Conservation (phyloP, 2,888 invertebrate species). For the Falcaria lacertinaria region DNA sequence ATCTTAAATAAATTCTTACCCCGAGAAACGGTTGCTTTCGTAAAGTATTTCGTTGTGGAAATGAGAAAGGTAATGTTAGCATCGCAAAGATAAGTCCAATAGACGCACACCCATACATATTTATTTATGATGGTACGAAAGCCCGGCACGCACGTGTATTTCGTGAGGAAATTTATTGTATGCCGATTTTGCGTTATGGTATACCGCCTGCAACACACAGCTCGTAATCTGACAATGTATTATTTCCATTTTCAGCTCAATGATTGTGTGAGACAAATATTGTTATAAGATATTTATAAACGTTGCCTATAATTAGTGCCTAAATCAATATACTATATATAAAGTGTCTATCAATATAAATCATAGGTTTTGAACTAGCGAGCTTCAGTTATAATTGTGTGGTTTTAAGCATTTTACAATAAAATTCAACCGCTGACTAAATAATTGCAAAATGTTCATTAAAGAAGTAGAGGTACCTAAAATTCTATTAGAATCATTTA, state of each 20-base stretch:
- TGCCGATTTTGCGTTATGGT: slow-evolving; percentile 60
- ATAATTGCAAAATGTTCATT: too few relatives aligned
- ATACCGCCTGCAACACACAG: slow-evolving; percentile 42
- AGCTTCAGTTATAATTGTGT: too few relatives aligned
- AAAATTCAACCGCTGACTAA: too few relatives aligned
- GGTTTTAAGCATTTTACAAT: too few relatives aligned
- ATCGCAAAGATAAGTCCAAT: neutral
- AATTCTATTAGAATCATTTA: too few relatives aligned
- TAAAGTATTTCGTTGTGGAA: neutral
- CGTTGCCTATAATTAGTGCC: too few relatives aligned
- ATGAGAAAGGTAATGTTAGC: neutral
- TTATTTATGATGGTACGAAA: slow-evolving; percentile 65
- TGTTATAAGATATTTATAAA: too few relatives aligned
- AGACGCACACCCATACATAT: slow-evolving; percentile 48
- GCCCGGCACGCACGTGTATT: slow-evolving; percentile 67
- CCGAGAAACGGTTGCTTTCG: neutral
- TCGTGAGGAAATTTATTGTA: slow-evolving; percentile 64
- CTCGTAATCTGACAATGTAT: slow-evolving; percentile 11
- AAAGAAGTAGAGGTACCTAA: too few relatives aligned
- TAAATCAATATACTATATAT: too few relatives aligned
- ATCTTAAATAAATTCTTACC: neutral
- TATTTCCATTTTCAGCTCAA: neutral
- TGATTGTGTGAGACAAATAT: neutral
- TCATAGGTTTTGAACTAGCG: too few relatives aligned
- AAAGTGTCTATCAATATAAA: too few relatives aligned